These are phyloP conservation scores for Spodoptera littoralis DNA, from an alignment of 2,888 invertebrate genomes.

Conservation along the genomic window DNA sequence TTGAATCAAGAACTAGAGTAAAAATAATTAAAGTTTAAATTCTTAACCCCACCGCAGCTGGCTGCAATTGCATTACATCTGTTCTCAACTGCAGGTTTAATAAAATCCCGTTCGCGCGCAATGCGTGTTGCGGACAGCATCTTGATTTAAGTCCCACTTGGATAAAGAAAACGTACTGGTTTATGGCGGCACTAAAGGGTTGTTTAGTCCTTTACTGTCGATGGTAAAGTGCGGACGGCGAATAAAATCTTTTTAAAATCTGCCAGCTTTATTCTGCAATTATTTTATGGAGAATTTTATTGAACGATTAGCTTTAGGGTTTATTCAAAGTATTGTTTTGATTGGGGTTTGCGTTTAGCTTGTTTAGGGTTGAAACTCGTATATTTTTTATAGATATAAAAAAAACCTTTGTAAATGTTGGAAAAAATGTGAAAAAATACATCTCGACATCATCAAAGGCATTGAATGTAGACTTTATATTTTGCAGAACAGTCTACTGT, in stretches of 20 bases:
- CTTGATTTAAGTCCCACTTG: slow-evolving; percentile 62
- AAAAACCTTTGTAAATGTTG: too few species aligned
- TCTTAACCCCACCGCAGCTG: slow-evolving; percentile 43
- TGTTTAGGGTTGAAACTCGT: too few species aligned
- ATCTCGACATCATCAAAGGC: too few species aligned
- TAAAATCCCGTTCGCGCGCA: slow-evolving; percentile 54
- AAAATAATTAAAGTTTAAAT: slow-evolving; percentile 60
- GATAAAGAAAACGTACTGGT: slow-evolving; percentile 58
- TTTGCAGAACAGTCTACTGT: too few species aligned
- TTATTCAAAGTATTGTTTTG: slow-evolving; percentile 17
- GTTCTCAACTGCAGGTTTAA: slow-evolving; percentile 58
- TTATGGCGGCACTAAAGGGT: slow-evolving; percentile 59
- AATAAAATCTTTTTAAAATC: slow-evolving; percentile 43
- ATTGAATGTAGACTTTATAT: too few species aligned
- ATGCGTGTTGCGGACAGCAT: slow-evolving; percentile 58
- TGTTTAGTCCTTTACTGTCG: slow-evolving; percentile 55
- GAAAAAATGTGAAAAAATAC: too few species aligned
- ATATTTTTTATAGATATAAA: too few species aligned
- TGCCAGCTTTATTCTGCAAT: slow-evolving; percentile 36
- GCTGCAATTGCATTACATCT: slow-evolving; percentile 55
- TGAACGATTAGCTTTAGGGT: slow-evolving; percentile 10
- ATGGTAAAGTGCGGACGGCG: slow-evolving; percentile 44
- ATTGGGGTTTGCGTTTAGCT: slow-evolving; percentile 14
- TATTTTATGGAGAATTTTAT: slow-evolving; percentile 44
- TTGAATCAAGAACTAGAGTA: slow-evolving; percentile 41